Conservation (phyloP, 2,797 vertebrate genomes). For the Oreortyx pictus region DNA sequence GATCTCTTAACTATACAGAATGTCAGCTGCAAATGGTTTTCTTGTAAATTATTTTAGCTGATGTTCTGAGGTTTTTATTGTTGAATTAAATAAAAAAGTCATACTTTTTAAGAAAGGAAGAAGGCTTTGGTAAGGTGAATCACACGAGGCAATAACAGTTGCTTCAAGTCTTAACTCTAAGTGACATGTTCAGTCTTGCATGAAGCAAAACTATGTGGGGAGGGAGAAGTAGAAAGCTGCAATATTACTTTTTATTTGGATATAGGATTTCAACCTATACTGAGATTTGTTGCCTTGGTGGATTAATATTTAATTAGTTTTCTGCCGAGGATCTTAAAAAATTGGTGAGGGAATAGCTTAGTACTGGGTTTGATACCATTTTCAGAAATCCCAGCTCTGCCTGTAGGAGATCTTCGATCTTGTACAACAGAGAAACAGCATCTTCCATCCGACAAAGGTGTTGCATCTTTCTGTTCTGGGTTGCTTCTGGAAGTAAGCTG, state of each 20-base stretch:
- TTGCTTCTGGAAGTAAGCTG: constrained; percentile 50
- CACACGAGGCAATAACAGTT: background rate
- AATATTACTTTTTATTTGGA: background rate
- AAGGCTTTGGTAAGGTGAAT: background rate
- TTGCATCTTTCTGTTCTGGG: constrained; percentile 51
- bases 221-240: background rate
- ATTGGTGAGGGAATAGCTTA: background rate
- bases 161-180: background rate
- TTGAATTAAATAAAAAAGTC: background rate
- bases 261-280: background rate
- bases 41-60: background rate
- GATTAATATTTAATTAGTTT: background rate
- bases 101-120: background rate
- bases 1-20: background rate
- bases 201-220: background rate
- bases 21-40: background rate
- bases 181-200: background rate
- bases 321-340: background rate
- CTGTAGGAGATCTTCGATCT: constrained; percentile 80
- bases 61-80: background rate
- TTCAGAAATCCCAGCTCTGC: constrained; percentile 77
- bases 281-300: background rate
- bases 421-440: constrained; percentile 60
- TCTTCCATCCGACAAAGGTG: background rate
- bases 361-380: constrained; percentile 75